A percentile compares a stretch with the other conserved stretches of the same genome.
These are phyloP conservation scores for Pelosia muscerda DNA, from an alignment of 2,888 invertebrate genomes.

Conservation along the genomic window DNA sequence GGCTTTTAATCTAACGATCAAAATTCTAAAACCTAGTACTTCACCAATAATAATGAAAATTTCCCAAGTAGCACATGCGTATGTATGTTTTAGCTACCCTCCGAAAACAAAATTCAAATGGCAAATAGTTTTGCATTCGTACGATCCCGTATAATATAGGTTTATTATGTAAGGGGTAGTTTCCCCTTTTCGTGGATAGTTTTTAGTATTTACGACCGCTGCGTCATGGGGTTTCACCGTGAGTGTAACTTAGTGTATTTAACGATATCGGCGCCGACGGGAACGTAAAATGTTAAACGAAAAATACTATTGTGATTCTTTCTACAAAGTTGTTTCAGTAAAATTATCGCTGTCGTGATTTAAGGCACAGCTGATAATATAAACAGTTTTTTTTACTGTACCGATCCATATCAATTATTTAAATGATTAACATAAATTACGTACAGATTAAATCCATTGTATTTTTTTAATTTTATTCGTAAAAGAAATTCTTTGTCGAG, in stretches of 20 bases:
- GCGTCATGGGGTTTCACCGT: slow-evolving; percentile 69
- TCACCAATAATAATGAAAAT: too few relatives aligned
- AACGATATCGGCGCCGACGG: slow-evolving; percentile 47
- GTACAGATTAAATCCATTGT: neutral
- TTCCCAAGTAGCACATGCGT: neutral
- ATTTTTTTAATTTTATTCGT: neutral
- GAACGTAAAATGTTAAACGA: slow-evolving; percentile 37
- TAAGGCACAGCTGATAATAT: neutral
- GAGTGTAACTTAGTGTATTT: slow-evolving; percentile 56
- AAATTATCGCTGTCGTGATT: neutral
- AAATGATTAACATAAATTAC: neutral
- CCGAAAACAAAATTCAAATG: slow-evolving; percentile 41
- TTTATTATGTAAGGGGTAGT: slow-evolving; percentile 39
- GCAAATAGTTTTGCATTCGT: slow-evolving; percentile 51
- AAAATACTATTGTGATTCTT: slow-evolving; percentile 31
- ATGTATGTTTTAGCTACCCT: slow-evolving; percentile 10
- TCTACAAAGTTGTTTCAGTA: neutral
- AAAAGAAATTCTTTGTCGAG: too few relatives aligned
- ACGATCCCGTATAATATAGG: slow-evolving; percentile 41
- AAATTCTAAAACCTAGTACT: slow-evolving; percentile 11
- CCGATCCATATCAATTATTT: neutral
- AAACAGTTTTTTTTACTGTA: neutral
- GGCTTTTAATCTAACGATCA: slow-evolving; percentile 7
- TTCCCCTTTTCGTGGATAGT: slow-evolving; percentile 34
- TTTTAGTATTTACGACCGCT: slow-evolving; percentile 64